These are phyloP conservation scores for Aptenodytes patagonicus DNA, from an alignment of 2,113 vertebrate genomes.

Conservation along the genomic window DNA sequence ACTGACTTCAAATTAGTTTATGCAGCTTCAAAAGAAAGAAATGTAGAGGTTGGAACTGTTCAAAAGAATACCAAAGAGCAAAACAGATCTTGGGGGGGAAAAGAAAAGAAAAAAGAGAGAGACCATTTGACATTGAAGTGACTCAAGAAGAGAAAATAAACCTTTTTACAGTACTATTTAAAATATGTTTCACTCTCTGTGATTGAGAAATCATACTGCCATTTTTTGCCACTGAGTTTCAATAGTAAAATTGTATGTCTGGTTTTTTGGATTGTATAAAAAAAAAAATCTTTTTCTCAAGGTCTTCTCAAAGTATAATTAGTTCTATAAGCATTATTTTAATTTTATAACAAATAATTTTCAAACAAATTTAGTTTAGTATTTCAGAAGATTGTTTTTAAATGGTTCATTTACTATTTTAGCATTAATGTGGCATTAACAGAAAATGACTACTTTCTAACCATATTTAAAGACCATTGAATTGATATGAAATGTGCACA, in stretches of 20 bases:
- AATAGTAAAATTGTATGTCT: neutral
- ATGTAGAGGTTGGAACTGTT: neutral
- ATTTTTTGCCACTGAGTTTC: neutral
- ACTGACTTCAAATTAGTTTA: neutral
- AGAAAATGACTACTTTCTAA: neutral
- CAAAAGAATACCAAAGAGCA: neutral
- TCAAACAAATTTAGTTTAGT: neutral
- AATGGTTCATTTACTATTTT: neutral
- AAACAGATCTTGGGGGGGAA: neutral
- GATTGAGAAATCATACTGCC: neutral
- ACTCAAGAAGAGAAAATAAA: neutral
- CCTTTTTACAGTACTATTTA: neutral
- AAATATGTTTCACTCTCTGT: neutral
- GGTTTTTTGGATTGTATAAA: neutral
- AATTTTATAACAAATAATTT: neutral
- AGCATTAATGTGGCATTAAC: neutral
- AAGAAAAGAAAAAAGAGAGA: neutral
- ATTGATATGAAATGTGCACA: neutral
- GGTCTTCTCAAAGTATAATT: neutral
- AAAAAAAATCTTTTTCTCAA: neutral
- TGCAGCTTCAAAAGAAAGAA: neutral
- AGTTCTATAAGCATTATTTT: neutral
- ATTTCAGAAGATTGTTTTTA: neutral
- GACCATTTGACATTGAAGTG: neutral
- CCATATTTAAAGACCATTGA: neutral